Evolutionary conservation across 2,797 vertebrate genomes (phyloP), one percentile per base, ranked within the genome.

Genomic region (Acanthurus lineatus): DNA sequence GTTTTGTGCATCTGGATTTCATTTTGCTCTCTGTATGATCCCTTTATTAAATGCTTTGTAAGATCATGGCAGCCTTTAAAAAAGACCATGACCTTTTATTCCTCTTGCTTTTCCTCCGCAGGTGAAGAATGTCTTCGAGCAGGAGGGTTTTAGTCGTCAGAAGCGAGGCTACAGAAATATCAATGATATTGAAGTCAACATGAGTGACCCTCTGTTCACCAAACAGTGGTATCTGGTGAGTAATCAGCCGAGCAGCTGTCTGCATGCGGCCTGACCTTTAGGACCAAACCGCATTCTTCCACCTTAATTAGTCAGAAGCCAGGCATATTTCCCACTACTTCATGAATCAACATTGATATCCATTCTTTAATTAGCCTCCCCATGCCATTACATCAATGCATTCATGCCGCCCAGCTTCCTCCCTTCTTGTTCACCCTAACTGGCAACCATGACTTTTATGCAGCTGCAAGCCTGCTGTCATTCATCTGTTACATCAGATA

Each of bases 201-300:
- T 99, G 96, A 98, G 96, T 0, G 98, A 99, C 89, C 98, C 98
- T 65, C 94, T 99, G 71, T 99, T 99, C 93, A 95, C 96, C 45
- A 99, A 99, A 87, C 98, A 99, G 65, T 99, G 98, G 98, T 99
- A 99, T 90, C 95, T 99, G 95, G 98, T 99, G 95, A 96, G 97
- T 94, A 89, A 90, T 93, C 77, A 86, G 64, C 79, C 63, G 52
- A 66, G 72, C 62, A 78, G 76, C 85, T 75, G 84, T 82, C 63
- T 78, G 84, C 47, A 20, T 58, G 67, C 86, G 22, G 68, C 44
- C 72, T 93, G 91, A 94, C 92, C 92, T 95, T 94, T 89, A 75
- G 32, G 77, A 86, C 65, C 14, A 65, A 42, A 63, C 71, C 84
- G 72, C 81, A 82, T 84, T 87, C 77, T 78, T 80, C 77, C 62